phyloP scores from a whole-genome alignment of 2,113 vertebrate species.

The Neodon shergylaensis region DNA sequence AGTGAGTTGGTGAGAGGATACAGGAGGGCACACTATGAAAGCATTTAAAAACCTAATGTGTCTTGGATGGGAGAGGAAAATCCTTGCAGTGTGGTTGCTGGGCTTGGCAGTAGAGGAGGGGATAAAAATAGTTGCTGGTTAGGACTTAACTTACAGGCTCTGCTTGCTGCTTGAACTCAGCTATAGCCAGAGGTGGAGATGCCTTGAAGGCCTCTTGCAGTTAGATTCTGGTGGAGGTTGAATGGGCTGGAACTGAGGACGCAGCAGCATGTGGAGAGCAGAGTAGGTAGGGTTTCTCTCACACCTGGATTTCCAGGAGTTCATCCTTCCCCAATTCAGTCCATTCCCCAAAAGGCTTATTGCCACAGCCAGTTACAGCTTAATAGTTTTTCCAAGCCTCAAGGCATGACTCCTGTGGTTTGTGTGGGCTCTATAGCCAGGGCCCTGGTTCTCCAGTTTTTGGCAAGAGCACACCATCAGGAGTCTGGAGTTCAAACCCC shows the following conservation, averaged over 20 bases:
- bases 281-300: not conserved
- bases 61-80: not conserved
- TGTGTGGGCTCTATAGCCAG: not conserved
- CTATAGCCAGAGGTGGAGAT: not conserved
- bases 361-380: not conserved
- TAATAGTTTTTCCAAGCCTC: not conserved
- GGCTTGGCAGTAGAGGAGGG: not conserved
- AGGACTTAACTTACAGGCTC: not conserved
- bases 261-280: not conserved
- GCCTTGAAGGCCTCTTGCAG: not conserved
- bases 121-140: conserved; percentile 39
- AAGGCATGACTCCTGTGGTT: not conserved
- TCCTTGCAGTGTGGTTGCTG: not conserved
- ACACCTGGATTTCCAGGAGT: not conserved
- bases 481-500: not conserved
- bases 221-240: not conserved
- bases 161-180: not conserved
- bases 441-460: not conserved
- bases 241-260: not conserved
- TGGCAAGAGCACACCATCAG: not conserved
- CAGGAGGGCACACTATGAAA: not conserved
- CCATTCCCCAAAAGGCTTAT: not conserved
- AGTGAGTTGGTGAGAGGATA: not conserved
- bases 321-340: not conserved
- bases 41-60: not conserved